Base-by-base conservation (phyloP, 2,113 vertebrate species). In the Amazona vittata region DNA sequence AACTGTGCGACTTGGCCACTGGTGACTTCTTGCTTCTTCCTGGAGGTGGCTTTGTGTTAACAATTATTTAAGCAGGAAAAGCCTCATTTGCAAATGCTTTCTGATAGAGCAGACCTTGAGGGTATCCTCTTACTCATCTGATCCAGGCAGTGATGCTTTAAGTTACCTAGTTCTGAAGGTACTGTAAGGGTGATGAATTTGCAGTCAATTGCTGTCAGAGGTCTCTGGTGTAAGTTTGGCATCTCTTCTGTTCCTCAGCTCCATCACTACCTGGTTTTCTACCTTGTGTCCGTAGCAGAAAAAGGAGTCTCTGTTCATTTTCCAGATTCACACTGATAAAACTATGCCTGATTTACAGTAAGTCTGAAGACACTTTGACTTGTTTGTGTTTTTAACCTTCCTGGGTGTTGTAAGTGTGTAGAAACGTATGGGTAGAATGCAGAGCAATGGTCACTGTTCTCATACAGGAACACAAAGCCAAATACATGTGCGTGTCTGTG, bases 91-190 rank as follows among this genome's bases (percentile, higher is more conserved):
- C 18, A 60, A 43, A 59, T 20, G 37, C 5, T 35, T 65, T 28
- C 55, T 57, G 41, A 80, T 64, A 50, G 79, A 69, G 21, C 13
- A 41, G 47, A 12, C 18, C 31, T 43, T 6, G 6, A 52, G 18
- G 5, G 29, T 29, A 21, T 50, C 29, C 0, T 0, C 52, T 31
- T 60, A 28, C 19, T 59, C 1, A 0, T 33, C 15, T 79, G 10
- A 33, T 74, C 74, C 18, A 29, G 22, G 31, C 11, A 15, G 31
- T 2, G 19, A 28, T 60, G 47, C 49, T 84, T 79, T 49, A 46
- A 67, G 44, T 81, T 49, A 29, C 21, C 35, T 44, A 1, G 26
- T 39, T 37, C 43, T 63, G 57, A 62, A 52, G 31, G 10, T 31
- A 7, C 12, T 21, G 0, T 9, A 43, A 67, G 12, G 26, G 35